Conservation (phyloP, 1,140 invertebrate genomes). For the Halyomorpha halys region DNA sequence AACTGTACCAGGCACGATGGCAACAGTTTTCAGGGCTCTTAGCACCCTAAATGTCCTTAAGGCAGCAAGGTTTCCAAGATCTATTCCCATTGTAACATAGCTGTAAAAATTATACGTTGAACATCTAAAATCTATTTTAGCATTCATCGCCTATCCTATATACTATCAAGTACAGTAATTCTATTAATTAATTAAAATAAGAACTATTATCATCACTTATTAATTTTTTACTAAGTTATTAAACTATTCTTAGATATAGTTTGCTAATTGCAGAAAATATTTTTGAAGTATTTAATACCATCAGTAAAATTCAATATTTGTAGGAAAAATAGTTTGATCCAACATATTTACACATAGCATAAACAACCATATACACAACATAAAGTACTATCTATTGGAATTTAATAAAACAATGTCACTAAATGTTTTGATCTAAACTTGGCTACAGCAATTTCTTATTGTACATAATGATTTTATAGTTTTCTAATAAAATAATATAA, state of each 20-base stretch:
- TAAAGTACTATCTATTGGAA: conserved; percentile 19
- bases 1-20: conserved; percentile 92
- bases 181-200: too few species aligned
- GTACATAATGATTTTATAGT: neutral
- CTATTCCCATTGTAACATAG: conserved; percentile 98
- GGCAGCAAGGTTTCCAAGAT: conserved; percentile 95
- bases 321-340: too few species aligned
- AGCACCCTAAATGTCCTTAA: conserved; percentile 97
- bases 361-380: conserved; percentile 20
- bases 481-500: neutral
- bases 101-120: conserved; percentile 48
- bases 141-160: conserved; percentile 10
- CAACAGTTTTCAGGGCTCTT: conserved; percentile 96
- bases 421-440: conserved; percentile 3
- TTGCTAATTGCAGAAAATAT: too few species aligned
- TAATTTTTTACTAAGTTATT: too few species aligned
- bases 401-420: conserved; percentile 2
- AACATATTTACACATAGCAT: conserved; percentile 11
- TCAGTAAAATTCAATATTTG: too few species aligned
- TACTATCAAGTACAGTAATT: too few species aligned
- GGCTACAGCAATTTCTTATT: conserved; percentile 4
- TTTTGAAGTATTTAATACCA: too few species aligned
- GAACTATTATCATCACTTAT: too few species aligned
- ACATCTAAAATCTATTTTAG: neutral
- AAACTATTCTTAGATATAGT: too few species aligned